Conservation (phyloP, 2,113 vertebrate genomes). For the Oreocharis arfaki region DNA sequence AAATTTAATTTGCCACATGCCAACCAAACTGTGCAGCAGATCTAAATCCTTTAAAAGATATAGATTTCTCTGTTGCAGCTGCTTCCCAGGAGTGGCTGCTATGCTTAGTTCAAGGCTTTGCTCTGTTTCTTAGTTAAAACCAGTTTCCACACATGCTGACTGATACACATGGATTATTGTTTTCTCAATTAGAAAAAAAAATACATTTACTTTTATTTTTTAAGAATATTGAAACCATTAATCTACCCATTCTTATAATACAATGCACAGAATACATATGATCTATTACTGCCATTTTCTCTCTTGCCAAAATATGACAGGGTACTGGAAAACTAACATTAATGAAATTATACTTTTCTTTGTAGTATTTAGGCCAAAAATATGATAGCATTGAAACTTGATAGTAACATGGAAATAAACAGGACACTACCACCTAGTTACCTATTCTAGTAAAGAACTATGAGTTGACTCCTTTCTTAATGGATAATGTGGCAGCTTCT, state of each 20-base stretch:
- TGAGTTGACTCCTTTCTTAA: neutral
- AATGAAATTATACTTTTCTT: neutral
- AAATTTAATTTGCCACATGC: constrained; percentile 60
- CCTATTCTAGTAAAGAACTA: neutral
- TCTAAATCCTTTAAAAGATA: constrained; percentile 15
- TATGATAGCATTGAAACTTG: neutral
- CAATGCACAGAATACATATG: neutral
- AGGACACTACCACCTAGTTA: no score
- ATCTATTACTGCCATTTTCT: neutral
- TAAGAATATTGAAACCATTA: neutral
- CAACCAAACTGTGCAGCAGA: constrained; percentile 40
- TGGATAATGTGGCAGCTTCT: neutral
- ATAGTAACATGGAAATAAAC: neutral
- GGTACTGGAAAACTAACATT: neutral
- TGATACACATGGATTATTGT: neutral
- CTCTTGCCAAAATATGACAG: neutral
- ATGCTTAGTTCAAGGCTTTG: neutral
- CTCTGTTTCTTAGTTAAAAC: neutral
- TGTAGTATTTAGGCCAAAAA: neutral
- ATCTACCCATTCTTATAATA: neutral
- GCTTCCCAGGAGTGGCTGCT: neutral
- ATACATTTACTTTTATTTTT: neutral
- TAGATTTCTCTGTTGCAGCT: neutral
- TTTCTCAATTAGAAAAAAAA: neutral
- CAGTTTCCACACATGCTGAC: neutral